A percentile compares a stretch with the other conserved stretches of the same genome.
Conservation (phyloP, 2,797 vertebrate species). For the Argentina silus region DNA sequence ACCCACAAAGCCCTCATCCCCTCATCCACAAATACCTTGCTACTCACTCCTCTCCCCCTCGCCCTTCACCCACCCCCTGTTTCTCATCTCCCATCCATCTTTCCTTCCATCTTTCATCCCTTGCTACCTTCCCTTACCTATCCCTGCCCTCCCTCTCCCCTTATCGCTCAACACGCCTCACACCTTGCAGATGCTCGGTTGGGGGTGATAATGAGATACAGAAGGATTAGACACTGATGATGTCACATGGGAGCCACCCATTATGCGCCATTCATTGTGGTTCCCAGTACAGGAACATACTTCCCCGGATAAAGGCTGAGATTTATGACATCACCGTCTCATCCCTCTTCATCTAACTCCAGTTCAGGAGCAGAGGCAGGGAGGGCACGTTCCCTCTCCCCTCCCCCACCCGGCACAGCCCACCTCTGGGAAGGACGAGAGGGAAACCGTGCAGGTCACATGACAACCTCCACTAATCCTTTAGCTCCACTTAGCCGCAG, state of each 20-base stretch:
- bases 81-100: conserved; percentile 33
- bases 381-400: not conserved
- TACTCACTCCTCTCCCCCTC: conserved; percentile 14
- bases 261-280: conserved; percentile 38
- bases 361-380: not conserved
- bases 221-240: conserved; percentile 58
- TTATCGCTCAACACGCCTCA: conserved; percentile 17
- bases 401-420: not conserved
- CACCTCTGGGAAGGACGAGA: conserved; percentile 17
- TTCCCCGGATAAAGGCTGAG: conserved; percentile 44
- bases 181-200: conserved; percentile 46
- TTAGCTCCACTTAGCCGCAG: conserved; percentile 37
- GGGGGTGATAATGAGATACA: conserved; percentile 45
- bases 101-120: not conserved
- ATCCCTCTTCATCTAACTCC: conserved; percentile 30
- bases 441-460: conserved; percentile 24
- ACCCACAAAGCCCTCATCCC: too few species aligned
- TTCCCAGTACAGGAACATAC: conserved; percentile 26
- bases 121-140: conserved; percentile 35
- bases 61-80: conserved; percentile 42
- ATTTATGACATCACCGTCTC: conserved; percentile 55
- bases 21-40: too few species aligned
- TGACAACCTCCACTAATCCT: conserved; percentile 55
- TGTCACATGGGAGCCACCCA: conserved; percentile 19
- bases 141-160: conserved; percentile 46